Base-by-base conservation (phyloP, 2,113 vertebrate species). In the Gallinago media region DNA sequence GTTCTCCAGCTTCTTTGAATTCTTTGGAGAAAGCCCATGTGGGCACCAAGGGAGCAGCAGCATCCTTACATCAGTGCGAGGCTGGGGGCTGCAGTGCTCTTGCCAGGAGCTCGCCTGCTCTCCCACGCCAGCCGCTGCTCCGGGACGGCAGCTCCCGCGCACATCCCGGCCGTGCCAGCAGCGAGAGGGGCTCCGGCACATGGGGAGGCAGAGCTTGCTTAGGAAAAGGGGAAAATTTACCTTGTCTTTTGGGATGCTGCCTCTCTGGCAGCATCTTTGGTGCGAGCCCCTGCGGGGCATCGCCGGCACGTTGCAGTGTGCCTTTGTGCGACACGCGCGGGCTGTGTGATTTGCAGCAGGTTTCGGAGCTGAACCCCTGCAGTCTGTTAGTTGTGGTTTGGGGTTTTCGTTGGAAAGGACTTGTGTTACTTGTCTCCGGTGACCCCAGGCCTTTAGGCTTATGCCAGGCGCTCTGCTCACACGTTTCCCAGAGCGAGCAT, bases 291-390 rank as follows among this genome's bases (percentile, higher is more conserved):
- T 4, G 47, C 3, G 4, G 34, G 20, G 47, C 31, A 22, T 22
- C 3, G 6, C 3, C 1, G 46, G 14, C 27, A 2, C 4, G 2
- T 8, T 7, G 34, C 12, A 17, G 21, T 4, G 2, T 7, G 50
- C 34, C 27, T 38, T 2, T 31, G 14, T 54, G 36, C 34, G 12
- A 4, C n/a, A 0, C 26, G 2, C 8, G 38, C 0, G 1, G 11
- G 4, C 3, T 6, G 6, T 3, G 21, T 0, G 1, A 2, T 2
- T 2, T 9, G 44, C 65, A 38, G 73, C 1, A 0, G 23, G 21
- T 26, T 38, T 38, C 71, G 31, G 59, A 20, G 6, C 82, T 1
- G 58, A 47, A 23, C 4, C n/a, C 65, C 34, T 7, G 31, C 6
- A 11, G 3, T 3, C 5, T 22, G 5, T 2, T 6, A 1, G 22